Percentiles rank a stretch among this genome's conserved stretches.
Conservation (phyloP, 2,797 vertebrate genomes). For the Brotogeris chrysoptera region DNA sequence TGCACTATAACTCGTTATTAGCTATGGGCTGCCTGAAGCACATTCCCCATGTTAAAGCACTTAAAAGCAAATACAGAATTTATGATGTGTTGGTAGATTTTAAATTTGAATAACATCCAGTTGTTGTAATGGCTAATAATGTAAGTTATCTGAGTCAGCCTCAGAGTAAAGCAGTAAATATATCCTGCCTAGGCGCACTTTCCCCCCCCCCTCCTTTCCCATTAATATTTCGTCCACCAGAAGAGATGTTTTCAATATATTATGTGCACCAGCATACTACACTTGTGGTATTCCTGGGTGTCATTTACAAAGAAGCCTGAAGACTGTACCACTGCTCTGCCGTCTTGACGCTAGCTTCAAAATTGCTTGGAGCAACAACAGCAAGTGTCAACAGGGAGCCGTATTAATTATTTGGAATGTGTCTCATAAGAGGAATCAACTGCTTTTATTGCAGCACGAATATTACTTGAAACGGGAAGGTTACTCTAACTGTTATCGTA, state of each 20-base stretch:
- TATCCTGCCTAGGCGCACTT: background rate
- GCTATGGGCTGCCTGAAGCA: constrained; percentile 9
- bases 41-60: constrained; percentile 22
- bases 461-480: constrained; percentile 77
- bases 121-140: constrained; percentile 47
- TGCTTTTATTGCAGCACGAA: constrained; percentile 75
- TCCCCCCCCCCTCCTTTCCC: background rate
- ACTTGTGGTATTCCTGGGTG: constrained; percentile 57
- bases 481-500: constrained; percentile 75
- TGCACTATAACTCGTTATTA: background rate
- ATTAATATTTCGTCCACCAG: constrained; percentile 37
- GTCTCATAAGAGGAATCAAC: constrained; percentile 78
- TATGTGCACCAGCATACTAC: constrained; percentile 22
- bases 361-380: constrained; percentile 72
- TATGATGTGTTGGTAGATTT: background rate
- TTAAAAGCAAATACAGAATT: constrained; percentile 54
- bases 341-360: constrained; percentile 45
- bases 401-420: constrained; percentile 82
- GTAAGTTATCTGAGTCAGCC: constrained; percentile 27
- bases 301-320: constrained; percentile 56
- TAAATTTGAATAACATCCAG: constrained; percentile 16
- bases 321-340: constrained; percentile 4
- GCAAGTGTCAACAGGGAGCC: constrained; percentile 74
- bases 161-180: background rate
- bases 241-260: constrained; percentile 41